Evolutionary conservation across 2,888 invertebrate genomes (phyloP).

Genomic region (Lymantria dispar): DNA sequence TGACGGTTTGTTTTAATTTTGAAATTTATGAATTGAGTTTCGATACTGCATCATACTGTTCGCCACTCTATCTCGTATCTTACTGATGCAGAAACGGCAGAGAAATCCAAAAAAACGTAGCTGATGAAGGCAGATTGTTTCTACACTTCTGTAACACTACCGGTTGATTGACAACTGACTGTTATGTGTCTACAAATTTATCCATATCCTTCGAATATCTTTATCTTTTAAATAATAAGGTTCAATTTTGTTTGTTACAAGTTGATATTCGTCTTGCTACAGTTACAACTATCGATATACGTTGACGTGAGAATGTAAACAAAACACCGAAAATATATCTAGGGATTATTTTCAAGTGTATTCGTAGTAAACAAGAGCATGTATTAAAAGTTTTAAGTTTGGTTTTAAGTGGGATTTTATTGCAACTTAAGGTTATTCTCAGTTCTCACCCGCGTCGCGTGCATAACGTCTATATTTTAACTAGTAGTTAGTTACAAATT

Average conservation of each 20-base stretch:
- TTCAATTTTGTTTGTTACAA: conserved; percentile 21
- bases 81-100: conserved; percentile 27
- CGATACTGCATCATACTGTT: conserved; percentile 3
- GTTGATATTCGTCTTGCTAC: conserved; percentile 30
- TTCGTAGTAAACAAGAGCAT: conserved; percentile 24
- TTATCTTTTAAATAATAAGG: conserved; percentile 28
- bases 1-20: conserved; percentile 39
- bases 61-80: no score
- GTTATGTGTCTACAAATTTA: conserved; percentile 32
- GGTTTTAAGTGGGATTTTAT: conserved; percentile 4
- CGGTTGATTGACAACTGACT: conserved; percentile 60
- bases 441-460: conserved; percentile 12
- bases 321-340: conserved; percentile 50
- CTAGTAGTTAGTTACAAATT: no score
- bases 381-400: no score
- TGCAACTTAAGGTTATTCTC: not conserved
- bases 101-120: no score
- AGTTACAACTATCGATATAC: conserved; percentile 58
- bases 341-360: conserved; percentile 46
- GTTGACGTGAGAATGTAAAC: conserved; percentile 77
- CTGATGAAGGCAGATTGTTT: conserved; percentile 28
- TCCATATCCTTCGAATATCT: conserved; percentile 4
- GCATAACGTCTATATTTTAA: not conserved
- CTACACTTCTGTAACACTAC: conserved; percentile 36
- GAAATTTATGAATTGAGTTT: conserved; percentile 28